Evolutionary conservation across 2,113 vertebrate species (phyloP).

Genomic region (Phaethon lepturus): DNA sequence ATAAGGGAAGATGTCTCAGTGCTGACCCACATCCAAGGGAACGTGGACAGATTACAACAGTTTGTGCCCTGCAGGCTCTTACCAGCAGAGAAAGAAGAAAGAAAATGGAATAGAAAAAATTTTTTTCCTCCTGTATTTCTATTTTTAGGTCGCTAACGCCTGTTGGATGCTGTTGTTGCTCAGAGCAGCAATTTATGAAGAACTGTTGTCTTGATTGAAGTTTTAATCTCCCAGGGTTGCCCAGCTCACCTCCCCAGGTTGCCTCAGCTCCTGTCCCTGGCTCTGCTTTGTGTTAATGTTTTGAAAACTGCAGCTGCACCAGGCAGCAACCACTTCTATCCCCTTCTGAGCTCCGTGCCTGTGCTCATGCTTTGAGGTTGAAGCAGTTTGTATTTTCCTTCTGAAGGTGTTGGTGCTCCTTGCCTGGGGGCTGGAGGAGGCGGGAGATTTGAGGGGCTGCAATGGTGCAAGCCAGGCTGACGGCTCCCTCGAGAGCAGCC

Average conservation of each 20-base stretch:
- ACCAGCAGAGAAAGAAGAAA: neutral
- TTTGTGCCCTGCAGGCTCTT: neutral
- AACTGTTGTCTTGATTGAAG: neutral
- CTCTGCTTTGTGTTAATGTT: neutral
- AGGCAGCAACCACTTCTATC: neutral
- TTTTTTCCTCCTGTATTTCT: neutral
- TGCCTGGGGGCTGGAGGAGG: neutral
- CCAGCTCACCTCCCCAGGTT: neutral
- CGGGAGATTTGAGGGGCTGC: neutral
- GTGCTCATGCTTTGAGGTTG: rapidly evolving
- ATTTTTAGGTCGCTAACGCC: neutral
- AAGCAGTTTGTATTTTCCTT: neutral
- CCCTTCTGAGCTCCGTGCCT: neutral
- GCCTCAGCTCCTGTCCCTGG: neutral
- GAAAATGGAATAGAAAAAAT: neutral
- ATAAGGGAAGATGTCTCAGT: neutral
- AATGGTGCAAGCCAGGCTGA: rapidly evolving
- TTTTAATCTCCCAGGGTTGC: neutral
- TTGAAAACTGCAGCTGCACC: neutral
- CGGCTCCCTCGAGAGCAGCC: neutral
- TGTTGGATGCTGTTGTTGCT: neutral
- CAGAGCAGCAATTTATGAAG: neutral
- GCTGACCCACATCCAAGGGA: neutral
- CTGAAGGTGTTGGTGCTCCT: neutral
- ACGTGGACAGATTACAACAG: rapidly evolving